A percentile compares a stretch with the other conserved stretches of the same genome.
phyloP scores from a whole-genome alignment of 2,113 vertebrate species.

The Triplophysa siluroides region DNA sequence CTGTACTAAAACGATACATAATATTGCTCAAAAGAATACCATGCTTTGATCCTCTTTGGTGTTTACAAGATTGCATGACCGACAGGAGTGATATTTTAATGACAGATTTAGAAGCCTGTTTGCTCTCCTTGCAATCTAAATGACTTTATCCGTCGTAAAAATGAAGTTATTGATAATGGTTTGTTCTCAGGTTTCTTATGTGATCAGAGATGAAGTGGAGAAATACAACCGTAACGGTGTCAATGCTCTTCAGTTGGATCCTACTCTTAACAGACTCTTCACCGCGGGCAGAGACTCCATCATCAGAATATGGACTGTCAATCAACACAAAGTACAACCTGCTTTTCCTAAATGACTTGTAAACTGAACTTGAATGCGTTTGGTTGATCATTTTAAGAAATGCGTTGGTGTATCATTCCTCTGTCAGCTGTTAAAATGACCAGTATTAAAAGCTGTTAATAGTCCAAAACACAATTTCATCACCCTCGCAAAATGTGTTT shows the following conservation, averaged over 20 bases:
- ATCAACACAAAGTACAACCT: conserved; percentile 90
- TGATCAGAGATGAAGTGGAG: conserved; percentile 98
- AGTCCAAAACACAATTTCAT: background rate
- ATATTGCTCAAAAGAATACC: too few species aligned
- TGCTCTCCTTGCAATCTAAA: too few species aligned
- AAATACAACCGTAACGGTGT: conserved; percentile 97
- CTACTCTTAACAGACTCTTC: conserved; percentile 92
- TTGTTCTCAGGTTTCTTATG: conserved; percentile 88
- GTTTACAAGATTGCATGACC: too few species aligned
- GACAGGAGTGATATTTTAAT: too few species aligned
- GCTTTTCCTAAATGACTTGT: background rate
- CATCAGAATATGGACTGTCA: conserved; percentile 98
- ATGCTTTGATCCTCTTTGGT: too few species aligned
- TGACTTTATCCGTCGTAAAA: background rate
- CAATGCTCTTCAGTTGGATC: conserved; percentile 95
- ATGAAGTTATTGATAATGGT: background rate
- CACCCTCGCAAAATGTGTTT: background rate
- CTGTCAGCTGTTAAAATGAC: too few species aligned
- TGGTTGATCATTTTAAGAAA: background rate
- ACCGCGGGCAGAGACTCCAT: conserved; percentile 96
- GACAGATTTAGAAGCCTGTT: too few species aligned
- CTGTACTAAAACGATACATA: too few species aligned
- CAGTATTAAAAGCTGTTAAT: too few species aligned
- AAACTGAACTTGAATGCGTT: background rate
- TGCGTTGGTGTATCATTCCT: too few species aligned